Conservation (phyloP, 2,797 vertebrate species). For the Glossophaga mutica region DNA sequence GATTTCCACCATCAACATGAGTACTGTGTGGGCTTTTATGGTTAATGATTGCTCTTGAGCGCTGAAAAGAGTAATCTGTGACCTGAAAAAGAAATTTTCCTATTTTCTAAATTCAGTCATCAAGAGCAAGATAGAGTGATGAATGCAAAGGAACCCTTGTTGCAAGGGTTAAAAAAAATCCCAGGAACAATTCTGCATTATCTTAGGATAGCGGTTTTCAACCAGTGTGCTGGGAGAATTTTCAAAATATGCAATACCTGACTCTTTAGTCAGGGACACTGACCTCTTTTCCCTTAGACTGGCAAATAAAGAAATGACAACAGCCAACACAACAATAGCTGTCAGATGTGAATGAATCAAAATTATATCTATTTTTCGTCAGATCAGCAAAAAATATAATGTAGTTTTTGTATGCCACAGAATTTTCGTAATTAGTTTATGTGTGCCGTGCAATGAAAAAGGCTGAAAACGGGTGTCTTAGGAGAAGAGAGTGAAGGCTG, state of each 20-base stretch:
- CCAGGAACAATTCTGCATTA: not conserved
- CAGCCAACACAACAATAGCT: not conserved
- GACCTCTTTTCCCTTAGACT: not conserved
- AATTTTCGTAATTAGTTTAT: not conserved
- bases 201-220: not conserved
- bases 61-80: slow-evolving; percentile 46
- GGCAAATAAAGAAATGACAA: not conserved
- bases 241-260: not conserved
- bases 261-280: not conserved
- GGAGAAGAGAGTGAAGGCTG: not conserved
- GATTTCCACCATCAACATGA: slow-evolving; percentile 38
- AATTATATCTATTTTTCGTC: not conserved
- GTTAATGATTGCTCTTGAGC: slow-evolving; percentile 60
- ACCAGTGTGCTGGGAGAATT: not conserved
- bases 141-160: slow-evolving; percentile 27
- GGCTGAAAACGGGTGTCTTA: not conserved
- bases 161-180: not conserved
- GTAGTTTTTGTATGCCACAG: not conserved
- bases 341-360: not conserved
- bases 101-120: slow-evolving; percentile 45
- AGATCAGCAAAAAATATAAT: not conserved
- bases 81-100: slow-evolving; percentile 53
- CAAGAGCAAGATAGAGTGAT: slow-evolving; percentile 35
- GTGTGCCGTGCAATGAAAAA: not conserved
- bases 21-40: slow-evolving; percentile 58